Evolutionary conservation across 1,140 invertebrate species (phyloP).

Genomic region (Panulirus ornatus): DNA sequence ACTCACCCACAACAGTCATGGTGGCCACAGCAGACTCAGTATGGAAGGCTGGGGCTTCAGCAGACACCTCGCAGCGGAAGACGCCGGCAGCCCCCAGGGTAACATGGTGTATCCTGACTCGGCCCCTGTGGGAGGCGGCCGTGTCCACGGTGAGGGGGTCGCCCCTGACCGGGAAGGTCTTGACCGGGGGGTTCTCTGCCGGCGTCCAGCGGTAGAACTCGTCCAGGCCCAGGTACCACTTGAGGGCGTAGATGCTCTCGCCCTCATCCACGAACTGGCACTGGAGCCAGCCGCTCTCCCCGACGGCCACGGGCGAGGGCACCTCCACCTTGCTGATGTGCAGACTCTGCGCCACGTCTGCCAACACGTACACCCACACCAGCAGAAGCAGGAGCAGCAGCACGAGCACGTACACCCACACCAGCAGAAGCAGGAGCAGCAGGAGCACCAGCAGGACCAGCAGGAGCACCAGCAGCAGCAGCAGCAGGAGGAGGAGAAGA

Average conservation of each 20-base stretch:
- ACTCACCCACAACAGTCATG: constrained; percentile 74
- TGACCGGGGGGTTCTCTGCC: constrained; percentile 48
- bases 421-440: too few relatives aligned
- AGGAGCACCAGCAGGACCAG: too few relatives aligned
- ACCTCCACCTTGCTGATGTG: constrained; percentile 50
- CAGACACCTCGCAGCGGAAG: constrained; percentile 89
- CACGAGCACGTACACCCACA: too few relatives aligned
- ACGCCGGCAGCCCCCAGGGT: constrained; percentile 84
- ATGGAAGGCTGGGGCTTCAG: constrained; percentile 85
- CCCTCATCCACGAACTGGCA: constrained; percentile 49
- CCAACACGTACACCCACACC: too few relatives aligned
- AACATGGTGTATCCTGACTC: constrained; percentile 40
- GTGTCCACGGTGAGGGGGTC: constrained; percentile 54
- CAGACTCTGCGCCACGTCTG: constrained; percentile 31
- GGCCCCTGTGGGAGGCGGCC: constrained; percentile 31
- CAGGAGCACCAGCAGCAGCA: too few relatives aligned
- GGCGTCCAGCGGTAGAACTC: constrained; percentile 67
- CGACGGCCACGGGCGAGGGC: constrained; percentile 40
- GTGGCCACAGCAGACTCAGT: constrained; percentile 64
- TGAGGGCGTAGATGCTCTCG: constrained; percentile 54
- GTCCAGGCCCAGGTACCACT: constrained; percentile 67
- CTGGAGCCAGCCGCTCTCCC: constrained; percentile 48
- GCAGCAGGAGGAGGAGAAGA: too few relatives aligned
- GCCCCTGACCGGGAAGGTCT: constrained; percentile 50
- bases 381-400: too few relatives aligned